A percentile compares a stretch with the other conserved stretches of the same genome.
Conservation (phyloP, 2,797 vertebrate species). For the Prunella strophiata region DNA sequence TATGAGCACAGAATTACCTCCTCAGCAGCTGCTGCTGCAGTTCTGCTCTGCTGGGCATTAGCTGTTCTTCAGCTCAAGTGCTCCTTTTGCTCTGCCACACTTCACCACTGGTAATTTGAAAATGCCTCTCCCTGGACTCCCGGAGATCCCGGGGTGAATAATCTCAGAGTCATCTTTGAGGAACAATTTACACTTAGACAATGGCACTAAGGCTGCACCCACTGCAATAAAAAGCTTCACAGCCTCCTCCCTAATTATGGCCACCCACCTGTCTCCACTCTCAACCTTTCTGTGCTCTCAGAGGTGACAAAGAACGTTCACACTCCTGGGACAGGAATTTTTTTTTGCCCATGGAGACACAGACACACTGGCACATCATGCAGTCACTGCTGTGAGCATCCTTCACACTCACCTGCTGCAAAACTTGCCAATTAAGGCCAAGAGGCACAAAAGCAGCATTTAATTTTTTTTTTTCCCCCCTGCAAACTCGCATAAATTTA, state of each 20-base stretch:
- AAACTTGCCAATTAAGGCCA: background rate
- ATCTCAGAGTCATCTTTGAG: background rate
- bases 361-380: fast-evolving
- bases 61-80: slow-evolving; percentile 45
- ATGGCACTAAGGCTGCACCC: background rate
- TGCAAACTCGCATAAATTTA: background rate
- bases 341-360: background rate
- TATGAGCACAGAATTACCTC: slow-evolving; percentile 50
- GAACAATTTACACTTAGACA: background rate
- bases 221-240: background rate
- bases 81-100: slow-evolving; percentile 29
- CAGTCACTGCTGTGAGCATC: background rate
- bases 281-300: background rate
- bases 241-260: background rate
- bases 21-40: slow-evolving; percentile 34
- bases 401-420: background rate
- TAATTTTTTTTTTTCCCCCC: fast-evolving
- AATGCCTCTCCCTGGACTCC: background rate
- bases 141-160: background rate
- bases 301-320: background rate
- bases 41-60: slow-evolving; percentile 51
- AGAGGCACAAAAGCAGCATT: background rate
- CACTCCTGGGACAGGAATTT: background rate
- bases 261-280: background rate
- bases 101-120: background rate